Evolutionary conservation across 2,888 invertebrate species (phyloP), one percentile per base, ranked within the genome.

Genomic region (Sturmia bella): DNA sequence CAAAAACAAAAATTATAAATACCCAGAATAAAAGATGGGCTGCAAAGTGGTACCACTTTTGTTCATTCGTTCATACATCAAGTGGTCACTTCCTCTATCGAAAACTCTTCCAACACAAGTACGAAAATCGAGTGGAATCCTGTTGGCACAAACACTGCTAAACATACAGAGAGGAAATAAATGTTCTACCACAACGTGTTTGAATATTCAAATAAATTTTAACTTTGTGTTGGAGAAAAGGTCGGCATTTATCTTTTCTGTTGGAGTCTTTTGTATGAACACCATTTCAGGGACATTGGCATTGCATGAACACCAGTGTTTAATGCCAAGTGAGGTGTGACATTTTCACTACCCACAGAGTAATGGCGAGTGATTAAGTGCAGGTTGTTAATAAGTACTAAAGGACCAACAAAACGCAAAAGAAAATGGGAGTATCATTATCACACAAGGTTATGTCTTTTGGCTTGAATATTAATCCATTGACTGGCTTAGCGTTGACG

Each of bases 271-370:
- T 32, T 50, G 27, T 54, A n/a, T 56, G 21, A 45, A 56, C 45
- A 66, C 12, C 41, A 27, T 50, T 72, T 73, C n/a, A 41, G 54
- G 48, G 4, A 61, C 73, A n/a, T n/a, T n/a, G n/a, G n/a, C n/a
- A n/a, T 32, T 50, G 27, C 48, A n/a, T 56, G 21, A 45, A 56
- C 45, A 66, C 12, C 41, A 27, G 59, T 72, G 45, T 39, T 61
- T 43, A 69, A 75, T 75, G 52, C 32, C 69, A 82, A 75, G 39
- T 59, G 74, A 78, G 74, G 82, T 78, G 82, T 82, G 52, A 82
- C 45, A 37, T 48, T 72, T 37, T 63, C 43, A 72, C 76, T 59
- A 27, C 79, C 74, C 37, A 45, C 21, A 56, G 27, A 59, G 43
- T 15, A 54, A 12, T 56, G 63, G 19, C 64, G 57, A 75, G 39